Conservation (phyloP, 2,888 invertebrate species). For the Zootermopsis nevadensis region DNA sequence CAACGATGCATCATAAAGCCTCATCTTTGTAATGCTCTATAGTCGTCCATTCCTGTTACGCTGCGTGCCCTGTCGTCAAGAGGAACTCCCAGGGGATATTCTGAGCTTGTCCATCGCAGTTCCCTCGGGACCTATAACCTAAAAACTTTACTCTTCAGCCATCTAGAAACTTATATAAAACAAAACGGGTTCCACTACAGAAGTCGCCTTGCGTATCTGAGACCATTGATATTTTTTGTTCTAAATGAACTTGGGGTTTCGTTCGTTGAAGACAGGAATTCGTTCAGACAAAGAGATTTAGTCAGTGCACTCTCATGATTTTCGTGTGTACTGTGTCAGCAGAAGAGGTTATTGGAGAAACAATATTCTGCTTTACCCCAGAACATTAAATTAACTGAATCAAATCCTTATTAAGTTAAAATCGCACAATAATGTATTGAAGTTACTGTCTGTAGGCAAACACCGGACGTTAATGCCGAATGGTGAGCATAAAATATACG, state of each 20-base stretch:
- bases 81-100: constrained; percentile 7
- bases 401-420: no score
- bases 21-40: constrained; percentile 44
- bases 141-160: constrained; percentile 33
- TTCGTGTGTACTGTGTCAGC: no score
- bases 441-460: no score
- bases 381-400: no score
- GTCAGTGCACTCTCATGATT: no score
- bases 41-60: neutral
- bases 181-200: neutral
- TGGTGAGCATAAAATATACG: no score
- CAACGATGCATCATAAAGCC: constrained; percentile 44
- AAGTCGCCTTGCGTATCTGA: no score
- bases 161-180: constrained; percentile 33
- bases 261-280: neutral
- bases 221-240: constrained; percentile 15
- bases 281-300: neutral
- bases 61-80: neutral
- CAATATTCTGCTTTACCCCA: no score
- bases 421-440: no score
- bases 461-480: no score
- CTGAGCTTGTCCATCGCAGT: neutral
- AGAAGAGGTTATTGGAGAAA: no score
- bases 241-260: neutral
- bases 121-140: constrained; percentile 41